These are phyloP conservation scores for Anthrax anthrax DNA, from an alignment of 2,888 invertebrate species.

Conservation along the genomic window DNA sequence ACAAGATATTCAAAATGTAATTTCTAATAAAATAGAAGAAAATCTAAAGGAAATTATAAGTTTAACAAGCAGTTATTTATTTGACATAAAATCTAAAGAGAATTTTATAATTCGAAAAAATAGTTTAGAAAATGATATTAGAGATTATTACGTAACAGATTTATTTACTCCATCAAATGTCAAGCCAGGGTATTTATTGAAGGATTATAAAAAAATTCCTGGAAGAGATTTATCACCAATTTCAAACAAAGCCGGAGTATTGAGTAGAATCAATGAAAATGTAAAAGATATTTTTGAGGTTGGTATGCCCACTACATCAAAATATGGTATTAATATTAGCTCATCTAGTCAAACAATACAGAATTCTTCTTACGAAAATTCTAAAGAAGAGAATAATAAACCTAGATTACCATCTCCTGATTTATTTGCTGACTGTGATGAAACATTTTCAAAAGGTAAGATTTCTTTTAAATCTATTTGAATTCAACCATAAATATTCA, in stretches of 20 bases:
- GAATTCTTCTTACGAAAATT: neutral
- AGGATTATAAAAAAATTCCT: slow-evolving; percentile 46
- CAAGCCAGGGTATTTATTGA: slow-evolving; percentile 39
- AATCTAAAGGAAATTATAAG: neutral
- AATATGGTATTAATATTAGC: neutral
- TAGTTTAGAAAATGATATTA: neutral
- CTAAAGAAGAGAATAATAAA: neutral
- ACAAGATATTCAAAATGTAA: neutral
- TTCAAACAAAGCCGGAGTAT: neutral
- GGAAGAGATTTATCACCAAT: slow-evolving; percentile 46
- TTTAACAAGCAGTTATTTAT: slow-evolving; percentile 5
- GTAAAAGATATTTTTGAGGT: too few species aligned
- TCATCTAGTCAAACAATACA: neutral
- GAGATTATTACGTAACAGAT: slow-evolving; percentile 36
- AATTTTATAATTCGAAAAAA: neutral
- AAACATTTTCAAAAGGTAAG: slow-evolving; percentile 5
- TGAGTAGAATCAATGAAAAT: too few species aligned
- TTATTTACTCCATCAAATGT: slow-evolving; percentile 34
- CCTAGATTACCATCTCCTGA: slow-evolving; percentile 25
- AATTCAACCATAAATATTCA: neutral
- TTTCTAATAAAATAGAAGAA: neutral
- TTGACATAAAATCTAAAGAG: neutral
- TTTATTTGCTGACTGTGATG: slow-evolving; percentile 29
- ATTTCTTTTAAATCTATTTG: neutral
- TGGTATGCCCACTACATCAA: neutral